These are phyloP conservation scores for Platyscapa corneri DNA, from an alignment of 1,140 invertebrate species.

Conservation along the genomic window DNA sequence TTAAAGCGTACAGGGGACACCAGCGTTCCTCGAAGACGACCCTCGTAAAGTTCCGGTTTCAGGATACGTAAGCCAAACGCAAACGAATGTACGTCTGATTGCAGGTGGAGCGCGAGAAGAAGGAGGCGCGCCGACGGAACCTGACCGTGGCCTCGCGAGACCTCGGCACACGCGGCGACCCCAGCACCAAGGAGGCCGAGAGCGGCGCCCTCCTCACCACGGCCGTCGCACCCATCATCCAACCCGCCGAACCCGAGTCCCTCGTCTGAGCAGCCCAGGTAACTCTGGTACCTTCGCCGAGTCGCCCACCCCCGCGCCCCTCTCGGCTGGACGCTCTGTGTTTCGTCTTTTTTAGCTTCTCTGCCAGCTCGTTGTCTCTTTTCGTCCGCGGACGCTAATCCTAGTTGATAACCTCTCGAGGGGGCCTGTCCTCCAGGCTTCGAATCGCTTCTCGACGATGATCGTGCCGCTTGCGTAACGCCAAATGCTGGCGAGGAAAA, in stretches of 20 bases:
- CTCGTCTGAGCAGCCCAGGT: slow-evolving; percentile 10
- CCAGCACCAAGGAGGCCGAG: slow-evolving; percentile 65
- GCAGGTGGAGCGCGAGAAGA: slow-evolving; percentile 71
- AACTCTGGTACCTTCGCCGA: background rate
- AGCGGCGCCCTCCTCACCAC: slow-evolving; percentile 65
- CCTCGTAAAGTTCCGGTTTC: background rate
- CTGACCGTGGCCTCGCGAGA: slow-evolving; percentile 61
- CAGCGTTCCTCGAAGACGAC: background rate
- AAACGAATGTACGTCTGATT: background rate
- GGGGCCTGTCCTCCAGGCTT: too few relatives aligned
- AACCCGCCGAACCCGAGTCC: slow-evolving; percentile 61
- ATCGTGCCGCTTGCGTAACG: background rate
- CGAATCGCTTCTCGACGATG: background rate
- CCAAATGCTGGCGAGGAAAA: background rate
- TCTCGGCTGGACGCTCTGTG: background rate
- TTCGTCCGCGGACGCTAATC: background rate
- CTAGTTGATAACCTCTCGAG: too few relatives aligned
- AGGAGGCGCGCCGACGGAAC: slow-evolving; percentile 68
- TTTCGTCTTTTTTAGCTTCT: background rate
- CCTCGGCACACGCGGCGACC: slow-evolving; percentile 35
- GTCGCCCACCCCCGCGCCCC: background rate
- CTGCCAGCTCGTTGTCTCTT: background rate
- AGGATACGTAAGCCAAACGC: background rate
- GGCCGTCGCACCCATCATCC: slow-evolving; percentile 61
- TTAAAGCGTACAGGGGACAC: background rate